Conservation (phyloP, 64 coral and sea anemone species). For the Montipora cactus region DNA sequence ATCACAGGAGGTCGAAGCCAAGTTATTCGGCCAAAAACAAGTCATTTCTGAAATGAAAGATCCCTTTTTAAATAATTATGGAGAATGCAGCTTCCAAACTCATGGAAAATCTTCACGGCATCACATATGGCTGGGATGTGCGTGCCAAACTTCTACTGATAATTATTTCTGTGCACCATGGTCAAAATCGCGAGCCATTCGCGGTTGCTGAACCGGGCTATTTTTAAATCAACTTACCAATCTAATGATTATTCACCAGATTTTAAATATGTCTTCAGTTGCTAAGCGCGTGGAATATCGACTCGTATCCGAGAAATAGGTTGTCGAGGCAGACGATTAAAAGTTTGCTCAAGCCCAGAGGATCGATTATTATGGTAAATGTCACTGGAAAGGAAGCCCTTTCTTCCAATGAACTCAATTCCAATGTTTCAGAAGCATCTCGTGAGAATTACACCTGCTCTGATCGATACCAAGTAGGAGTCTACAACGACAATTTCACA, state of each 20-base stretch:
- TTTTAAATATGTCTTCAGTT: too few species aligned
- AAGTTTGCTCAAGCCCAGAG: neutral
- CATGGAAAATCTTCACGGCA: too few species aligned
- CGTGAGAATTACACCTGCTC: neutral
- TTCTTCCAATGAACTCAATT: neutral
- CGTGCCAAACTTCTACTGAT: too few species aligned
- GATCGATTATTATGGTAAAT: neutral
- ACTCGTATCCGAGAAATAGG: too few species aligned
- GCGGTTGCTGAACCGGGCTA: neutral
- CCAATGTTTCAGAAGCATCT: neutral
- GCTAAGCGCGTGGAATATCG: too few species aligned
- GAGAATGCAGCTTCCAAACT: too few species aligned
- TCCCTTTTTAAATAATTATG: too few species aligned
- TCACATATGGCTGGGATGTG: too few species aligned
- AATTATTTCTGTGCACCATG: too few species aligned
- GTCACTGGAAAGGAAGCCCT: neutral
- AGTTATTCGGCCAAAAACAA: neutral
- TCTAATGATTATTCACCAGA: neutral
- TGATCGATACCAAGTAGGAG: neutral
- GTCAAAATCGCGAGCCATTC: too few species aligned
- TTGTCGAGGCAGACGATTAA: too few species aligned
- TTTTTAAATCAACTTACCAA: neutral
- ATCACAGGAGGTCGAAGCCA: neutral
- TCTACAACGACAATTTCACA: neutral
- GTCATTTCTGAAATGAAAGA: too few species aligned